Percentiles rank a stretch among this genome's conserved stretches.
Conservation (phyloP, 2,888 invertebrate genomes). For the Eupithecia tripunctaria region DNA sequence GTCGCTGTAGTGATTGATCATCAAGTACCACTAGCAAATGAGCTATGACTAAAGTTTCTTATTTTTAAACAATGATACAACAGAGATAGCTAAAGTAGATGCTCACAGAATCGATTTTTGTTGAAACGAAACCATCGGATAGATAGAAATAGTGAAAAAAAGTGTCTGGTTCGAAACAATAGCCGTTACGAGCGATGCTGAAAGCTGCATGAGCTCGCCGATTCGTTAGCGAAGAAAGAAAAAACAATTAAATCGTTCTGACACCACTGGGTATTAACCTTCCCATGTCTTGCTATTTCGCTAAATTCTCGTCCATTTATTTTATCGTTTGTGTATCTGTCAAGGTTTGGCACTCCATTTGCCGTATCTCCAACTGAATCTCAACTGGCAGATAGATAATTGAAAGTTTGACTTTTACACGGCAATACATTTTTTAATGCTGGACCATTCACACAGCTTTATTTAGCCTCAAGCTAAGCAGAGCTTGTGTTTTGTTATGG, state of each 20-base stretch:
- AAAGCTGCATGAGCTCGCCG: slow-evolving; percentile 66
- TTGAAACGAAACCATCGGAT: slow-evolving; percentile 57
- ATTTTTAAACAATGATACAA: neutral
- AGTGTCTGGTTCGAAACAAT: slow-evolving; percentile 61
- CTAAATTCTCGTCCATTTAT: slow-evolving; percentile 46
- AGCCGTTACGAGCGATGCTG: slow-evolving; percentile 61
- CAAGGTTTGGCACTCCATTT: slow-evolving; percentile 44
- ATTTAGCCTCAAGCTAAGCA: too few species aligned
- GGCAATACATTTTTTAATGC: too few species aligned
- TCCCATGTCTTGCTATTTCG: slow-evolving; percentile 53
- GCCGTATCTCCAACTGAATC: slow-evolving; percentile 38
- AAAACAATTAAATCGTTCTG: slow-evolving; percentile 57
- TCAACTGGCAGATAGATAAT: slow-evolving; percentile 37
- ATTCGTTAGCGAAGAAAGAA: slow-evolving; percentile 68
- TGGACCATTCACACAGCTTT: too few species aligned
- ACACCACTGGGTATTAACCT: slow-evolving; percentile 43
- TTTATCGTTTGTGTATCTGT: slow-evolving; percentile 43
- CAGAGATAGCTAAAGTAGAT: neutral
- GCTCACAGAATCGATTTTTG: slow-evolving; percentile 55
- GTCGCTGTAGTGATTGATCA: neutral
- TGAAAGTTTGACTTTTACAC: slow-evolving; percentile 40
- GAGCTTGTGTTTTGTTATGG: too few species aligned
- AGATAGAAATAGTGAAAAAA: slow-evolving; percentile 55
- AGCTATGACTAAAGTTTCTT: neutral
- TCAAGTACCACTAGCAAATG: neutral